Percentiles rank a stretch among this genome's conserved stretches.
Conservation (phyloP, 2,888 invertebrate genomes). For the Zelleria hepariella region DNA sequence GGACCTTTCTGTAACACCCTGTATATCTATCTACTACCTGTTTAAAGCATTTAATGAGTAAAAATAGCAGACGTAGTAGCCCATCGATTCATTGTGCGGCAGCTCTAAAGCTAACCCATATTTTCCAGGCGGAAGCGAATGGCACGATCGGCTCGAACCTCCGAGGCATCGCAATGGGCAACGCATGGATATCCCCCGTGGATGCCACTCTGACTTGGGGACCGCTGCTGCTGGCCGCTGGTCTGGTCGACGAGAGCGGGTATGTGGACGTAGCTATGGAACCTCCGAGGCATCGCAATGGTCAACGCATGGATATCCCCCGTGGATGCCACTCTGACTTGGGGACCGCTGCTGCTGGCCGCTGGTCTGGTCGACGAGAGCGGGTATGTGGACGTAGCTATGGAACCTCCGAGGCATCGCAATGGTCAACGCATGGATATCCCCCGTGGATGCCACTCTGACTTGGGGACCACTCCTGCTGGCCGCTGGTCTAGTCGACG, state of each 20-base stretch:
- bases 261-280: slow-evolving; percentile 34
- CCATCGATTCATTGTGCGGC: too few species aligned
- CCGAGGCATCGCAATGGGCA: slow-evolving; percentile 85
- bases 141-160: slow-evolving; percentile 78
- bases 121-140: slow-evolving; percentile 72
- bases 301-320: slow-evolving; percentile 95
- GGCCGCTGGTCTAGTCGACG: slow-evolving; percentile 80
- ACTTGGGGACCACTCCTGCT: slow-evolving; percentile 87
- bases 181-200: slow-evolving; percentile 91
- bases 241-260: slow-evolving; percentile 79
- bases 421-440: slow-evolving; percentile 92
- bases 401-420: slow-evolving; percentile 84
- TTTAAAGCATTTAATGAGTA: slow-evolving; percentile 5
- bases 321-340: slow-evolving; percentile 85
- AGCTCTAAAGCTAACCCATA: too few species aligned
- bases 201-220: slow-evolving; percentile 90
- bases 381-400: slow-evolving; percentile 57
- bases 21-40: not conserved
- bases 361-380: slow-evolving; percentile 80
- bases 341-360: slow-evolving; percentile 84
- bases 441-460: slow-evolving; percentile 85
- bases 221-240: slow-evolving; percentile 80
- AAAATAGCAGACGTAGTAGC: too few species aligned
- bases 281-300: slow-evolving; percentile 83
- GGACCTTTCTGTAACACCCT: too few species aligned